These are phyloP conservation scores for Perca fluviatilis DNA, from an alignment of 2,113 vertebrate genomes.

Conservation along the genomic window DNA sequence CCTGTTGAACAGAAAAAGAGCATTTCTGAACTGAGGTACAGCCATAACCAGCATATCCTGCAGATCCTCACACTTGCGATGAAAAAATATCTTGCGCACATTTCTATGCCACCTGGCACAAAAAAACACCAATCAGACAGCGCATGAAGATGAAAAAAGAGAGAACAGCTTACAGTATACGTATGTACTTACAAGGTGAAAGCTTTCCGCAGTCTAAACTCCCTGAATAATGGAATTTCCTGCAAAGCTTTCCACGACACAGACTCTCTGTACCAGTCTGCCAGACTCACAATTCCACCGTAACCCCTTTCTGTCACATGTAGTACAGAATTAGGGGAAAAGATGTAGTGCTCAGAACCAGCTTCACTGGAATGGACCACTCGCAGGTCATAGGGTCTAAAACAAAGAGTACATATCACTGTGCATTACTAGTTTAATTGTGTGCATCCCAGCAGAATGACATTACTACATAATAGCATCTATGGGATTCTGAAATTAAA, in stretches of 20 bases:
- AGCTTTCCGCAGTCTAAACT: constrained; percentile 81
- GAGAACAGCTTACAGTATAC: background rate
- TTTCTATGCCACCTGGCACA: constrained; percentile 83
- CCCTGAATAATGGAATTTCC: constrained; percentile 83
- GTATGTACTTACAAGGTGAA: constrained; percentile 78
- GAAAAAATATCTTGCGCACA: constrained; percentile 53
- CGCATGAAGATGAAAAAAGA: background rate
- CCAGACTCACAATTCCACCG: constrained; percentile 76
- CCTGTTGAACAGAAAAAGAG: constrained; percentile 84
- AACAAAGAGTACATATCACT: constrained; percentile 2
- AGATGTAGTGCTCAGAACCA: constrained; percentile 86
- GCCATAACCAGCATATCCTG: constrained; percentile 74
- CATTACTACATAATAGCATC: background rate
- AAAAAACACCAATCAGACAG: background rate
- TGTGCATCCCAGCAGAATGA: background rate
- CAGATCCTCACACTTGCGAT: constrained; percentile 64
- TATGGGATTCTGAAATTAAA: background rate
- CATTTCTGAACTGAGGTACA: constrained; percentile 86
- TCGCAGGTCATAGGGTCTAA: constrained; percentile 86
- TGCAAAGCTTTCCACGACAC: constrained; percentile 84
- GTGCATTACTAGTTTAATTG: background rate
- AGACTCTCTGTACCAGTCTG: constrained; percentile 84
- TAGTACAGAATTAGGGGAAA: constrained; percentile 83
- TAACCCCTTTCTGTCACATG: constrained; percentile 81
- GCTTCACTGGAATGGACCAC: constrained; percentile 75